Conservation (phyloP, 2,113 vertebrate species). For the Mixornis gularis region DNA sequence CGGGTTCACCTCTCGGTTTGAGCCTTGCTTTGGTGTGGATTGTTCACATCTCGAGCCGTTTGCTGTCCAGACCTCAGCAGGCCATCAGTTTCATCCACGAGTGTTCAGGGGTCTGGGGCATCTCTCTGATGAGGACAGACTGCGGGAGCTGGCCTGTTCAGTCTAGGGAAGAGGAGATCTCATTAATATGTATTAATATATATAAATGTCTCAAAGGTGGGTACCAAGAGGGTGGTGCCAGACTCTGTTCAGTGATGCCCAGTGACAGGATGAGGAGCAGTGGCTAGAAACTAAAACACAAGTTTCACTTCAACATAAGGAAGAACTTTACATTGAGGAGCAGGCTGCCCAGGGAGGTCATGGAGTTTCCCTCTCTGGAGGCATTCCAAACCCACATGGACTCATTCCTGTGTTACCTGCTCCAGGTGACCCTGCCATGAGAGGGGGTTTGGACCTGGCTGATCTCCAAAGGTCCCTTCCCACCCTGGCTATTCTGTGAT, state of each 20-base stretch:
- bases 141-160: neutral
- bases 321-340: neutral
- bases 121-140: neutral
- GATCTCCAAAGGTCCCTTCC: neutral
- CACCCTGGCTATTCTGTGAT: neutral
- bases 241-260: too few species aligned
- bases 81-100: accelerated
- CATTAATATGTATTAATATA: too few species aligned
- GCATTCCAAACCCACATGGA: neutral
- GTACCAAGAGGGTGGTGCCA: neutral
- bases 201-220: too few species aligned
- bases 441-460: neutral
- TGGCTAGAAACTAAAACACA: neutral
- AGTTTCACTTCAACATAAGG: neutral
- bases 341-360: neutral
- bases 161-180: neutral
- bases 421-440: neutral
- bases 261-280: neutral
- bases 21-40: neutral
- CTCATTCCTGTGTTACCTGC: neutral
- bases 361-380: neutral
- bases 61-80: neutral
- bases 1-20: neutral
- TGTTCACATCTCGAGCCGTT: neutral
- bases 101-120: neutral